Percentiles rank a stretch among this genome's conserved stretches.
These are phyloP conservation scores for Drosophila hamatofila DNA, from an alignment of 2,888 invertebrate genomes.

Conservation along the genomic window DNA sequence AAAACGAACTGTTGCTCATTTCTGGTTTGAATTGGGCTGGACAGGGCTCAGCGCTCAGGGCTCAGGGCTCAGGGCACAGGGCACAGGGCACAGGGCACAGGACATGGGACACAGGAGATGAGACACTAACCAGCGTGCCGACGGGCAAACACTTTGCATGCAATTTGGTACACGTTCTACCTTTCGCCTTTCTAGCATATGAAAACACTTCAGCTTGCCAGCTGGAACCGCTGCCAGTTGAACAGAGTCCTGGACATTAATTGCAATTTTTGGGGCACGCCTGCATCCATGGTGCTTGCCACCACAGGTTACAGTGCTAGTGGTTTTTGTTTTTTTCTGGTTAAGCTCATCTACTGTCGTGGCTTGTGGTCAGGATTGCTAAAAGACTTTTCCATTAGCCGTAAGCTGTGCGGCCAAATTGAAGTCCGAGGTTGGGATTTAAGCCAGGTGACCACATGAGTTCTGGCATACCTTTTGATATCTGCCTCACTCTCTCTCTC, in stretches of 20 bases:
- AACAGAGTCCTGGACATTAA: conserved; percentile 45
- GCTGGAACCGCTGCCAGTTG: neutral
- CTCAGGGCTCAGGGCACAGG: neutral
- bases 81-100: neutral
- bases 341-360: neutral
- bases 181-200: conserved; percentile 47
- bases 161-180: conserved; percentile 53
- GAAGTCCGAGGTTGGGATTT: conserved; percentile 12
- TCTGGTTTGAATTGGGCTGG: conserved; percentile 6
- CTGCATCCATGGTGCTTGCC: conserved; percentile 6
- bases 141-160: conserved; percentile 53
- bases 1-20: conserved; percentile 78
- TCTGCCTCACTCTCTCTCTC: too few relatives aligned
- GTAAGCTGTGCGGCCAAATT: conserved; percentile 26
- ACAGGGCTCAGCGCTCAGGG: neutral
- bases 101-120: neutral
- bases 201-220: conserved; percentile 52
- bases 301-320: conserved; percentile 6
- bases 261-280: conserved; percentile 34
- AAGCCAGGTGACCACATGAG: neutral
- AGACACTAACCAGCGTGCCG: conserved; percentile 12
- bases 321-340: conserved; percentile 14
- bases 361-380: conserved; percentile 19
- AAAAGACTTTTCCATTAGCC: conserved; percentile 23
- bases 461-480: neutral